Evolutionary conservation across 2,113 vertebrate species (phyloP).

Genomic region (Pseudolaguvia tuberculata): DNA sequence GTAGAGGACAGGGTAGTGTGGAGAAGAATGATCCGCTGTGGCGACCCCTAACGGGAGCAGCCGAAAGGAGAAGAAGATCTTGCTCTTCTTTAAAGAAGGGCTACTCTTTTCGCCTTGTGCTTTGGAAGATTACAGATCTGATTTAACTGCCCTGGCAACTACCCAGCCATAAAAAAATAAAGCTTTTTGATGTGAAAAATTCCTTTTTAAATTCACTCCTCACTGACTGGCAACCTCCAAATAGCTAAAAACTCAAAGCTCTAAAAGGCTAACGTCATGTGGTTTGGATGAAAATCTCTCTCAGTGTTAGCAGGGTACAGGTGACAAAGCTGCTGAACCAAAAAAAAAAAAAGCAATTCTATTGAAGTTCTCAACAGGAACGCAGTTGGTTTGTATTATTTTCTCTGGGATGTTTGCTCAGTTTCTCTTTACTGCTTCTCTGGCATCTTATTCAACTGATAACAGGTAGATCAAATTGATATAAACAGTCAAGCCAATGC

Average conservation of each 20-base stretch:
- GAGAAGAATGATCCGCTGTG: too few relatives aligned
- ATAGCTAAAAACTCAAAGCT: too few relatives aligned
- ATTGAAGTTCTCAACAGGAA: not conserved
- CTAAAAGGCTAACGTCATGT: not conserved
- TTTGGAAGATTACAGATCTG: not conserved
- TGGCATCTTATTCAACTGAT: constrained; percentile 20
- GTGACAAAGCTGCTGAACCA: not conserved
- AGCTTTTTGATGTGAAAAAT: constrained; percentile 1
- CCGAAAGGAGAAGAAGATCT: too few relatives aligned
- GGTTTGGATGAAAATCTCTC: not conserved
- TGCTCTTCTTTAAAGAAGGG: not conserved
- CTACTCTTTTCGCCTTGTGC: not conserved
- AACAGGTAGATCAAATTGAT: constrained; percentile 32
- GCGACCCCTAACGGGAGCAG: too few relatives aligned
- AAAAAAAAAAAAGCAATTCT: not conserved
- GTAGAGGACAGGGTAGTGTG: too few relatives aligned
- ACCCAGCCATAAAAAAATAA: not conserved
- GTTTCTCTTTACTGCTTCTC: constrained; percentile 11
- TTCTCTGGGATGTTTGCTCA: not conserved
- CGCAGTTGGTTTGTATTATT: not conserved
- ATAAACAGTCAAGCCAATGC: constrained; percentile 35
- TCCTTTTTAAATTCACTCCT: not conserved
- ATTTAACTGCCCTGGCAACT: constrained; percentile 1
- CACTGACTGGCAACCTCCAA: not conserved
- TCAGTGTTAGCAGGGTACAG: not conserved